These are phyloP conservation scores for Acleris laterana DNA, from an alignment of 2,888 invertebrate species.

Conservation along the genomic window DNA sequence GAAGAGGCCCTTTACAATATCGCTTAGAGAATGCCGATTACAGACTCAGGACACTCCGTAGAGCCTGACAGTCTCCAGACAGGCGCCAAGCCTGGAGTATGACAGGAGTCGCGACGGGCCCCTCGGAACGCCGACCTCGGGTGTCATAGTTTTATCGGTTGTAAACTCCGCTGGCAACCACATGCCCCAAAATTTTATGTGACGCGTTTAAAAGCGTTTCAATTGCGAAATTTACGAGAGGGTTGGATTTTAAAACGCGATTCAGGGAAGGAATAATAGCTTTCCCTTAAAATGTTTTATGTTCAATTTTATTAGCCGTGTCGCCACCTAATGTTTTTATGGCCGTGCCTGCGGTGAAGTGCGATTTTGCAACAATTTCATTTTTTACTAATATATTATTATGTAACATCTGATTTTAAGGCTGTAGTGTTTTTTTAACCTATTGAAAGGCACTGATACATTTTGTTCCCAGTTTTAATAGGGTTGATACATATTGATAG, in stretches of 20 bases:
- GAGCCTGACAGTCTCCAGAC: too few relatives aligned
- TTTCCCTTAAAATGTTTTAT: slow-evolving; percentile 40
- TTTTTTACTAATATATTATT: slow-evolving; percentile 16
- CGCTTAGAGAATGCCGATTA: too few relatives aligned
- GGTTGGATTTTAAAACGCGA: slow-evolving; percentile 38
- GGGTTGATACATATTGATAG: too few relatives aligned
- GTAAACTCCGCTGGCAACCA: slow-evolving; percentile 24
- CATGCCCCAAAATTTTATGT: slow-evolving; percentile 38
- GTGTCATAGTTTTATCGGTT: slow-evolving; percentile 19
- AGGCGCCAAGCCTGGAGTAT: too few relatives aligned
- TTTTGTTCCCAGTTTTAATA: too few relatives aligned
- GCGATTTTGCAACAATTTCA: slow-evolving; percentile 11
- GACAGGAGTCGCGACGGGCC: background rate
- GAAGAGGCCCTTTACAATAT: too few relatives aligned
- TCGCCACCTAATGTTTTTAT: slow-evolving; percentile 38
- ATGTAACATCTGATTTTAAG: slow-evolving; percentile 1
- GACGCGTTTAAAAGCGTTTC: slow-evolving; percentile 38
- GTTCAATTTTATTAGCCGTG: slow-evolving; percentile 40
- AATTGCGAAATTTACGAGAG: slow-evolving; percentile 40
- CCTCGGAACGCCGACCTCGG: background rate
- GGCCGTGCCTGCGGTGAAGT: slow-evolving; percentile 1
- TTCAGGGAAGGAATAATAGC: slow-evolving; percentile 37
- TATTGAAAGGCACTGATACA: too few relatives aligned
- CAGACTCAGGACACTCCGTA: too few relatives aligned
- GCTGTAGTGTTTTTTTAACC: background rate